Evolutionary conservation across 2,888 invertebrate species (phyloP), one percentile per base, ranked within the genome.

Genomic region (Drosophila mimetica): DNA sequence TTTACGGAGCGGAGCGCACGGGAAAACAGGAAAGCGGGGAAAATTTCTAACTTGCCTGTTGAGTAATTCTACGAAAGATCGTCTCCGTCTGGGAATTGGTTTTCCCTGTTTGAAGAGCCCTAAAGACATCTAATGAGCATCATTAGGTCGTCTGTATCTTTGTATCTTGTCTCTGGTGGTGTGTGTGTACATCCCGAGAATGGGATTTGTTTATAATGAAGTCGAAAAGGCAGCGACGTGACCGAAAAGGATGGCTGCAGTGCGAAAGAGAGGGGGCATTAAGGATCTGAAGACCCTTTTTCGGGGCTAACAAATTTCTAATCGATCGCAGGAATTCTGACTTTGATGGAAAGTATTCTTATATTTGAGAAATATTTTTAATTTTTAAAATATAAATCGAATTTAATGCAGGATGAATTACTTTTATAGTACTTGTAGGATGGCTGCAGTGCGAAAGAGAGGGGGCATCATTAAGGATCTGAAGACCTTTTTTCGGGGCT

Each of bases 91-190:
- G 51, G 44, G 75, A 83, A 67, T 76, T 77, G 39, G 34, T 42
- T 78, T 75, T 79, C 70, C 70, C 71, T 53, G 67, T 37, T 59
- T 67, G 80, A 79, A 66, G 77, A 60, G 65, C 78, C 64, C 74
- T 84, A 80, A 84, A 77, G 74, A 83, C 67, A 72, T 83, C 86
- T 84, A 84, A 84, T 84, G 83, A 88, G 83, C 80, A 74, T 84
- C 83, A 84, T 84, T 84, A 88, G 86, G 82, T 69, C 48, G 72
- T 46, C 48, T 54, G 47, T 48, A 60, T 67, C 70, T 69, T 47
- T 41, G 66, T 67, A 67, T 46, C 41, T 53, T 42, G 63, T 48
- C 20, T 30, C 47, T 30, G 9, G 18, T 51, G n/a, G 42, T 32
- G 16, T 64, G 16, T 64, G 48, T 8, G n/a, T 41, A 28, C 32